Evolutionary conservation across 2,113 vertebrate species (phyloP), one percentile per base, ranked within the genome.

Genomic region (Melanerpes formicivorus): DNA sequence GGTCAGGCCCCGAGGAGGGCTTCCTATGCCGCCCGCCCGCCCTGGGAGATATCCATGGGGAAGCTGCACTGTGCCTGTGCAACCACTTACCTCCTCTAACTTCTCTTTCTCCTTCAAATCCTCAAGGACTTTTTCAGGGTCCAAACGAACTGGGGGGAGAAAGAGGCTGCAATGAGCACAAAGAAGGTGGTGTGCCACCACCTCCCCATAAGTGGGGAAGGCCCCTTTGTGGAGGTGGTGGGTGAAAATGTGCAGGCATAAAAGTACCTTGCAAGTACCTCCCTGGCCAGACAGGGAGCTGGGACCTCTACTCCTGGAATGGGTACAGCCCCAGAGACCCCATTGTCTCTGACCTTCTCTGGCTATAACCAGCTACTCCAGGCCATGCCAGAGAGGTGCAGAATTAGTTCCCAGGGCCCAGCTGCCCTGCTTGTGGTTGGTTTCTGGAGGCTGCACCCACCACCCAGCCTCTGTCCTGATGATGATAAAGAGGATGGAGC

Each of bases 11-110:
- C n/a, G 0, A 30, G 26, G 48, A 46, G 17, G 56, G 42, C 7
- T 82, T 40, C 27, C 18, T 2, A 13, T 58, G 59, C 22, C 78
- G 40, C 78, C 25, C 78, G 40, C 78, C 66, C 66, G 6, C 10
- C 48, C 18, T 0, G 4, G 30, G 80, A 37, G 6, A 30, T 11
- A 37, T 7, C 56, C 0, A 0, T 1, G 6, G 63, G 71, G 37
- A 22, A 64, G 48, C 30, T 64, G 19, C 14, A 13, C 18, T 2
- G 0, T 60, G n/a, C 25, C 3, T 22, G 9, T 37, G 37, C 42
- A 52, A 7, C 10, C 46, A 3, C 92, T 95, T 75, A 98, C 97
- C 95, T 94, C 88, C 55, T 93, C 83, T 11, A 98, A 73, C 67
- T 96, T 96, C 46, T 93, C 92, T 87, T 86, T 96, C n/a, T 88